Evolutionary conservation across 64 coral and sea anemone species (phyloP).

Genomic region (Pachyseris speciosa): DNA sequence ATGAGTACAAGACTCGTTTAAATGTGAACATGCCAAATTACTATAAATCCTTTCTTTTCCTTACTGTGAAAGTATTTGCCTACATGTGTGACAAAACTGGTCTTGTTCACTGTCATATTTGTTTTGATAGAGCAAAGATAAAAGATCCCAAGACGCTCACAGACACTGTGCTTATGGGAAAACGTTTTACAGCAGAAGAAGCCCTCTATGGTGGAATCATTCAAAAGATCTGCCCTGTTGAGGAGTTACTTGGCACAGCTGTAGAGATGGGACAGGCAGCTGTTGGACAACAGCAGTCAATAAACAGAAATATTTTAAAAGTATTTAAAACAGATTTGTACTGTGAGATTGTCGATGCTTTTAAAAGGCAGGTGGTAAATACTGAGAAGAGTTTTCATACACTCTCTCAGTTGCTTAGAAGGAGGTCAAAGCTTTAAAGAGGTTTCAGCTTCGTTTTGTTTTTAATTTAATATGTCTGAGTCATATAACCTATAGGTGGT

Average conservation of each 20-base stretch:
- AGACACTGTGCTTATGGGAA: slow-evolving; percentile 80
- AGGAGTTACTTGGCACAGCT: slow-evolving; percentile 51
- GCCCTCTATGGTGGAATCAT: slow-evolving; percentile 64
- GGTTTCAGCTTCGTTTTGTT: too few relatives aligned
- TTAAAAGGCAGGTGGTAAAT: not conserved
- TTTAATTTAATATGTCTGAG: too few relatives aligned
- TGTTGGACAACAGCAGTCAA: not conserved
- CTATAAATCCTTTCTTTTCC: too few relatives aligned
- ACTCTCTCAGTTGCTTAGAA: not conserved
- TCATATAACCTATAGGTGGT: too few relatives aligned
- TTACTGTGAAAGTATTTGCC: too few relatives aligned
- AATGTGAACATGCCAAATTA: too few relatives aligned
- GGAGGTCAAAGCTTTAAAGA: not conserved
- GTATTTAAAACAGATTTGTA: slow-evolving; percentile 67
- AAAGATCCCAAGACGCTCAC: slow-evolving; percentile 9
- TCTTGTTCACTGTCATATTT: too few relatives aligned
- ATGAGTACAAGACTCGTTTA: too few relatives aligned
- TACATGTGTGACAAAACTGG: too few relatives aligned
- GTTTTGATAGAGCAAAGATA: slow-evolving; percentile 62
- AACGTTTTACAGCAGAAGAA: slow-evolving; percentile 65
- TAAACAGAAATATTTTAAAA: slow-evolving; percentile 50
- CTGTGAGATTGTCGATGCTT: slow-evolving; percentile 32
- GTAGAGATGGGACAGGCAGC: slow-evolving; percentile 17
- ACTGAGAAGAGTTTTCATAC: not conserved
- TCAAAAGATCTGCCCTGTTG: slow-evolving; percentile 70